Percentiles rank a stretch among this genome's conserved stretches.
Evolutionary conservation across 2,797 vertebrate species (phyloP).

Genomic region (Muscicapa striata): DNA sequence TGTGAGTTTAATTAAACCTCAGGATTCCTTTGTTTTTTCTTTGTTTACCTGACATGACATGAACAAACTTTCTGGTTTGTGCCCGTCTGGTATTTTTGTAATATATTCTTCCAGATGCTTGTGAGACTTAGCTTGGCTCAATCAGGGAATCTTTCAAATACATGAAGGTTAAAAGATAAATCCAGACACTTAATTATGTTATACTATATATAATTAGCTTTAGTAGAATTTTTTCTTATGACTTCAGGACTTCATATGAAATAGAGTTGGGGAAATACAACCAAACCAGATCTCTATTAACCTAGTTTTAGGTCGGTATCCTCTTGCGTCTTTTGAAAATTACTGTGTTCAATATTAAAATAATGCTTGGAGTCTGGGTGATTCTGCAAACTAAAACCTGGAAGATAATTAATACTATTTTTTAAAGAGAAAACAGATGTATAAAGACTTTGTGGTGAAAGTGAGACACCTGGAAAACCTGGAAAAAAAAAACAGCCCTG

Average conservation of each 20-base stretch:
- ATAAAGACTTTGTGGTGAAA: background rate
- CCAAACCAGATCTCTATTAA: background rate
- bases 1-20: background rate
- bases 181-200: background rate
- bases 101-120: background rate
- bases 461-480: background rate
- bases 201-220: background rate
- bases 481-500: background rate
- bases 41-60: background rate
- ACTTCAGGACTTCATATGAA: background rate
- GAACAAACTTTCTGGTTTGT: background rate
- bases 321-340: background rate
- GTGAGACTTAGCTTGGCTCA: background rate
- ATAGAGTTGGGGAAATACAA: background rate
- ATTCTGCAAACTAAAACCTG: background rate
- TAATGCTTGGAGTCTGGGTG: background rate
- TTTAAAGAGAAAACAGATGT: background rate
- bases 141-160: background rate
- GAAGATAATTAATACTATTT: background rate
- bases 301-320: background rate
- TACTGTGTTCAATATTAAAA: background rate
- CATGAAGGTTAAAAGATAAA: background rate
- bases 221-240: background rate
- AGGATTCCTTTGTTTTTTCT: background rate
- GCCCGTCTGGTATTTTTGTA: background rate